These are phyloP conservation scores for Mesocentrotus franciscanus DNA, from an alignment of 53 echinoderm and acorn worm species.

Conservation along the genomic window DNA sequence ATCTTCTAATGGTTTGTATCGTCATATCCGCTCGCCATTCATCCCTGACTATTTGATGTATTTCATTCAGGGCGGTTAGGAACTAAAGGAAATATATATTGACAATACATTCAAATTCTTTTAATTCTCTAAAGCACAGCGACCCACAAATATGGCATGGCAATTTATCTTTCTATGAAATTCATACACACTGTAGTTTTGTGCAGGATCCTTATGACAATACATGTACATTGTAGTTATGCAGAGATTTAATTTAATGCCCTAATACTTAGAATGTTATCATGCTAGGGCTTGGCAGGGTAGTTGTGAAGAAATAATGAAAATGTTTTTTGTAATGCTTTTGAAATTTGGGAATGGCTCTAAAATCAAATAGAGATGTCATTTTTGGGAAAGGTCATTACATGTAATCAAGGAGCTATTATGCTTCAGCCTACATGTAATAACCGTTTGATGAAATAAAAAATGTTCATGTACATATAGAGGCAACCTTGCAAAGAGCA, in stretches of 20 bases:
- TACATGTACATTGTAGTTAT: neutral
- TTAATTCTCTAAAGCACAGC: neutral
- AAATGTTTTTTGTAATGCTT: neutral
- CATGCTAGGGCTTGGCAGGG: neutral
- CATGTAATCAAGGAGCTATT: neutral
- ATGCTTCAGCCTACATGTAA: neutral
- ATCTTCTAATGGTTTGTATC: slow-evolving; percentile 4
- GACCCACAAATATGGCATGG: neutral
- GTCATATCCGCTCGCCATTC: slow-evolving; percentile 44
- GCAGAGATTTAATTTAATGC: neutral
- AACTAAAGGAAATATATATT: neutral
- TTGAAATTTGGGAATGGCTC: neutral
- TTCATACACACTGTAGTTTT: neutral
- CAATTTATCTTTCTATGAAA: neutral
- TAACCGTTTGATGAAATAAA: too few relatives aligned
- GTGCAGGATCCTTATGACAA: neutral
- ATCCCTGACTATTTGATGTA: neutral
- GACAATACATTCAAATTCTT: neutral
- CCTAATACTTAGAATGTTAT: neutral
- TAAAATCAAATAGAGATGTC: neutral
- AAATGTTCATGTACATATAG: too few relatives aligned
- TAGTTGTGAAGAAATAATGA: neutral
- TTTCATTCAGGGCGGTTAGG: neutral
- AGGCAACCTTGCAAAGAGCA: too few relatives aligned
- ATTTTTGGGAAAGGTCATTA: neutral